phyloP scores from a whole-genome alignment of 2,113 vertebrate species.

The Thamnaconus septentrionalis region DNA sequence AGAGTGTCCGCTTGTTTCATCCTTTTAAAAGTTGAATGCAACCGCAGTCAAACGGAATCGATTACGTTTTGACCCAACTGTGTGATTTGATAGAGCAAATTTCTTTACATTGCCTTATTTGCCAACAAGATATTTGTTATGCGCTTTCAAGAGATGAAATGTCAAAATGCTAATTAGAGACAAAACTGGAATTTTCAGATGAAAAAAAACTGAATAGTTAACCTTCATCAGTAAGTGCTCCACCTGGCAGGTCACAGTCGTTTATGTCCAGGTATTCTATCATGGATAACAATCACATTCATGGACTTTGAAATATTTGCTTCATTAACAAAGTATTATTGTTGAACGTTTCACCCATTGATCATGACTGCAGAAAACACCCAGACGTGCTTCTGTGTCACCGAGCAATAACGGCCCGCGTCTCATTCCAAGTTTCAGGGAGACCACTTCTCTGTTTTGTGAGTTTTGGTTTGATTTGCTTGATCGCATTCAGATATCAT shows the following conservation, averaged over 20 bases:
- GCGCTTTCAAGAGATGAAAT: neutral
- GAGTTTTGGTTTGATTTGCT: constrained; percentile 2
- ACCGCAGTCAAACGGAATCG: constrained; percentile 18
- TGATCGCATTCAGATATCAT: neutral
- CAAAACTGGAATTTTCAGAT: too few relatives aligned
- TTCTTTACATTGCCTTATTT: constrained; percentile 42
- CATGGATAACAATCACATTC: neutral
- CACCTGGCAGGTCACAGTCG: too few relatives aligned
- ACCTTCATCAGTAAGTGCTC: too few relatives aligned
- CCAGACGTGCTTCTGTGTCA: constrained; percentile 1
- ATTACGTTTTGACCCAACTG: constrained; percentile 21
- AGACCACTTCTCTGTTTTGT: neutral
- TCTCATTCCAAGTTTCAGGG: constrained; percentile 12
- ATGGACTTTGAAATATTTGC: constrained; percentile 8
- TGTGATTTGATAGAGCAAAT: constrained; percentile 20
- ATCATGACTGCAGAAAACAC: too few relatives aligned
- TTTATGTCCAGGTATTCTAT: too few relatives aligned
- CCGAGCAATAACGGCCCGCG: constrained; percentile 3
- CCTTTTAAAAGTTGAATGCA: constrained; percentile 23
- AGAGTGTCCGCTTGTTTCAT: constrained; percentile 11
- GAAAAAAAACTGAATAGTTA: too few relatives aligned
- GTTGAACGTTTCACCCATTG: constrained; percentile 13
- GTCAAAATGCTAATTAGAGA: too few relatives aligned
- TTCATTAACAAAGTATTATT: constrained; percentile 18
- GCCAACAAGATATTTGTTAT: neutral